These are phyloP conservation scores for Panagrolaimus sp. DNA, from an alignment of 1,140 invertebrate genomes.

Conservation along the genomic window DNA sequence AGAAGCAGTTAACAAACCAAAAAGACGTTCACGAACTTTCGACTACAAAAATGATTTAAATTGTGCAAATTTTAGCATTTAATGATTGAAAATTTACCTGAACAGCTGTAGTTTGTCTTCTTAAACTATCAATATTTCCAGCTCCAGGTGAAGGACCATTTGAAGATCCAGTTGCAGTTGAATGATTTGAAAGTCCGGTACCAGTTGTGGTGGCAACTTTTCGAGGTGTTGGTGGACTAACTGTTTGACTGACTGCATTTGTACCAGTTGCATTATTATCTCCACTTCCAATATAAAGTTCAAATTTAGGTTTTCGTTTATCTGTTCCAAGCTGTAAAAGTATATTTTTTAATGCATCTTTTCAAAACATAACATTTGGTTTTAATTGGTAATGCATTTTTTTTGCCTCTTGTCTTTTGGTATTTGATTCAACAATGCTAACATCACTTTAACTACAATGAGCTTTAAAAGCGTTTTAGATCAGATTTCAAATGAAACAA, in stretches of 20 bases:
- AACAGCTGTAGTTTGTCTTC: constrained; percentile 20
- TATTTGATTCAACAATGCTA: constrained; percentile 3
- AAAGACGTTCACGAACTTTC: constrained; percentile 79
- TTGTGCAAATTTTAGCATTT: not conserved
- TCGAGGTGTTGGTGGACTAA: constrained; percentile 21
- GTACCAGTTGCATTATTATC: not conserved
- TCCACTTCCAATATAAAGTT: constrained; percentile 28
- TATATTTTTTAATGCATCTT: not conserved
- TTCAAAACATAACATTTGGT: constrained; percentile 2
- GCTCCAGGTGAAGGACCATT: constrained; percentile 14
- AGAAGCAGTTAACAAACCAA: constrained; percentile 88
- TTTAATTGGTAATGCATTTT: not conserved
- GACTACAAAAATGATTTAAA: constrained; percentile 20
- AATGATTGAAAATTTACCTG: constrained; percentile 17
- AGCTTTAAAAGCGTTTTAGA: too few relatives aligned
- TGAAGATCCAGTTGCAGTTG: constrained; percentile 6
- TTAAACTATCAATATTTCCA: constrained; percentile 27
- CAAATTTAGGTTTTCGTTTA: constrained; percentile 32
- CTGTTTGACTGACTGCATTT: not conserved
- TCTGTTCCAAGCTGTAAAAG: constrained; percentile 15
- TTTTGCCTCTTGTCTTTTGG: not conserved
- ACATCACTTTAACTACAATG: too few relatives aligned
- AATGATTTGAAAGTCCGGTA: not conserved
- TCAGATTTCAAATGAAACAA: too few relatives aligned
- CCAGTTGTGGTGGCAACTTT: constrained; percentile 18